These are phyloP conservation scores for Macrophya annulata DNA, from an alignment of 2,888 invertebrate species.

Conservation along the genomic window DNA sequence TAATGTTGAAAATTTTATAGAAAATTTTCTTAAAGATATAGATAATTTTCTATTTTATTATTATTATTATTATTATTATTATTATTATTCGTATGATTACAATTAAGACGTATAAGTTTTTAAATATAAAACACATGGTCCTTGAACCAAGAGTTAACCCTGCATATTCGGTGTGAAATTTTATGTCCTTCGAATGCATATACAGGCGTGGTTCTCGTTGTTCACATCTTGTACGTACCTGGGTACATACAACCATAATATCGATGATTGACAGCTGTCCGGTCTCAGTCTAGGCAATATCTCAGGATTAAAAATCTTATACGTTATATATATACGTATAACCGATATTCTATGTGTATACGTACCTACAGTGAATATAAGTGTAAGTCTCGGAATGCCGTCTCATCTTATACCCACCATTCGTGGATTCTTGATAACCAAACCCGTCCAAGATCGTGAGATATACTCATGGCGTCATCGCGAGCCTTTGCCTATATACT, in stretches of 20 bases:
- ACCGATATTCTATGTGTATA: neutral
- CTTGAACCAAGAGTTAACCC: neutral
- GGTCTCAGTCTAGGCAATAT: constrained; percentile 14
- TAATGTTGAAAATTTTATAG: neutral
- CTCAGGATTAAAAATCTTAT: neutral
- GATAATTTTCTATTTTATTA: neutral
- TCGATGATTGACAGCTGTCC: constrained; percentile 44
- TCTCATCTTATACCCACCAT: constrained; percentile 34
- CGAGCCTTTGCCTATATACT: constrained; percentile 16
- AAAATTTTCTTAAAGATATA: neutral
- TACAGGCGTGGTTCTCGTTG: constrained; percentile 16
- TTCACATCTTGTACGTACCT: neutral
- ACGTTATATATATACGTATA: no score
- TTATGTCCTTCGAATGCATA: constrained; percentile 4
- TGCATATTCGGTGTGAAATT: constrained; percentile 1
- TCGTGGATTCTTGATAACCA: constrained; percentile 39
- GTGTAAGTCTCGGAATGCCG: constrained; percentile 45
- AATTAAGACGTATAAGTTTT: no score
- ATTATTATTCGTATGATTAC: no score
- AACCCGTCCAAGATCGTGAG: constrained; percentile 22
- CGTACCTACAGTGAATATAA: neutral
- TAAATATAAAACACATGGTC: neutral
- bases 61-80: neutral
- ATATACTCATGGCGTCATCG: constrained; percentile 7
- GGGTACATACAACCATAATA: constrained; percentile 33